Conservation (phyloP, 2,113 vertebrate species). For the Notechis scutatus region DNA sequence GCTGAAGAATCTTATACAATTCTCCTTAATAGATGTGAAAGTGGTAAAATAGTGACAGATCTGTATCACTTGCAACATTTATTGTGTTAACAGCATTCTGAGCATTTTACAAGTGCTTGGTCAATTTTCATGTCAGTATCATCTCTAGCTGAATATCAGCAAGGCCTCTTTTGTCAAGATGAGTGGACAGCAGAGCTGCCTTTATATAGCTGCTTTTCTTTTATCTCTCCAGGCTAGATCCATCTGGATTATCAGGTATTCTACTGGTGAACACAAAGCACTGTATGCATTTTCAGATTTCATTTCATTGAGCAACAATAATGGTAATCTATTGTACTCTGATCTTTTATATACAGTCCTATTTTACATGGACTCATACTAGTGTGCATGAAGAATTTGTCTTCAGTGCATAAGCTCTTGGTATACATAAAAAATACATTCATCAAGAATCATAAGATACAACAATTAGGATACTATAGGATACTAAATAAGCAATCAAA, state of each 20-base stretch:
- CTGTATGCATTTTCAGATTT: not conserved
- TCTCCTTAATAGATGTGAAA: not conserved
- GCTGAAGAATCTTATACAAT: not conserved
- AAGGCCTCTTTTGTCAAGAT: not conserved
- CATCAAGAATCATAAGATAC: too few relatives aligned
- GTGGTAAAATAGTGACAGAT: not conserved
- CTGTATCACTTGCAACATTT: not conserved
- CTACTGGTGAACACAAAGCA: too few relatives aligned
- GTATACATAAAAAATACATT: too few relatives aligned
- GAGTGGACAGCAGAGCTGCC: not conserved
- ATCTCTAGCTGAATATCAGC: not conserved
- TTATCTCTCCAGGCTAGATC: not conserved
- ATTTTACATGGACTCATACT: not conserved
- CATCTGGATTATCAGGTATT: not conserved
- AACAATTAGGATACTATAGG: too few relatives aligned
- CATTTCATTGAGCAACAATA: not conserved
- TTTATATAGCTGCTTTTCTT: not conserved
- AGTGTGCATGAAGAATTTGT: not conserved
- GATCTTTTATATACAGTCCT: not conserved
- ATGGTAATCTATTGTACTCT: not conserved
- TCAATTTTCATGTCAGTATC: not conserved
- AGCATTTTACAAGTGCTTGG: not conserved
- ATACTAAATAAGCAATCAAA: too few relatives aligned
- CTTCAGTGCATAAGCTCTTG: too few relatives aligned
- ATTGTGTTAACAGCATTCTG: not conserved